These are phyloP conservation scores for Agapornis roseicollis DNA, from an alignment of 2,113 vertebrate genomes.

Conservation along the genomic window DNA sequence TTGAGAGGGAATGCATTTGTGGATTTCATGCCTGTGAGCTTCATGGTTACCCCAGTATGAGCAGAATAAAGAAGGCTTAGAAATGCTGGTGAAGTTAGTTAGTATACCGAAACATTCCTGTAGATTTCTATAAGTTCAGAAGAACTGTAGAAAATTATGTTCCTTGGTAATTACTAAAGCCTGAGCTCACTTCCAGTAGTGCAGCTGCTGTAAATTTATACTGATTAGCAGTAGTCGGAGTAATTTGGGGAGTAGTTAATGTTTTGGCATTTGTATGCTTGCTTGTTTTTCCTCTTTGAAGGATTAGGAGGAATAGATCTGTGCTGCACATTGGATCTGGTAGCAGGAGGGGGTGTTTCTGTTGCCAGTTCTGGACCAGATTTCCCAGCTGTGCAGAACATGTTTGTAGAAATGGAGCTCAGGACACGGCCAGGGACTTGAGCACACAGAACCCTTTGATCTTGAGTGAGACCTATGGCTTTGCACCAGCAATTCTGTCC, in stretches of 20 bases:
- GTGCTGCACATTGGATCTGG: not conserved
- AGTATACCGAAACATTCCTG: constrained; percentile 41
- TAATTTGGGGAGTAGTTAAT: constrained; percentile 31
- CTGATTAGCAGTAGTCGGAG: constrained; percentile 50
- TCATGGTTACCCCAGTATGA: not conserved
- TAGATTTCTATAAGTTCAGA: not conserved
- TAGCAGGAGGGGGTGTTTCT: not conserved
- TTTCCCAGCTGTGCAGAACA: not conserved
- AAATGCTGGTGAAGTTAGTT: constrained; percentile 31
- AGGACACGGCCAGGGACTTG: not conserved
- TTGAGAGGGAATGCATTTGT: not conserved
- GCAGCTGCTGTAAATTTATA: constrained; percentile 52
- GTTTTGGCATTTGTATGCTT: constrained; percentile 2
- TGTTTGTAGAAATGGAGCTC: not conserved
- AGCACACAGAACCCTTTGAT: not conserved
- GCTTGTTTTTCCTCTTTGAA: constrained; percentile 37
- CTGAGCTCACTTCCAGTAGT: constrained; percentile 59
- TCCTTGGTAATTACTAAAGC: not conserved
- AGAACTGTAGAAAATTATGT: constrained; percentile 24
- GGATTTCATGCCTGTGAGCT: constrained; percentile 24
- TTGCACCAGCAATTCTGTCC: not conserved
- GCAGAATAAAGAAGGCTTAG: constrained; percentile 54
- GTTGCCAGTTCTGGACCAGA: not conserved
- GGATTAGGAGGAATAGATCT: not conserved
- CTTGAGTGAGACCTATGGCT: not conserved